phyloP scores from a whole-genome alignment of 2,797 vertebrate genomes.

The Spinus olivaceus region DNA sequence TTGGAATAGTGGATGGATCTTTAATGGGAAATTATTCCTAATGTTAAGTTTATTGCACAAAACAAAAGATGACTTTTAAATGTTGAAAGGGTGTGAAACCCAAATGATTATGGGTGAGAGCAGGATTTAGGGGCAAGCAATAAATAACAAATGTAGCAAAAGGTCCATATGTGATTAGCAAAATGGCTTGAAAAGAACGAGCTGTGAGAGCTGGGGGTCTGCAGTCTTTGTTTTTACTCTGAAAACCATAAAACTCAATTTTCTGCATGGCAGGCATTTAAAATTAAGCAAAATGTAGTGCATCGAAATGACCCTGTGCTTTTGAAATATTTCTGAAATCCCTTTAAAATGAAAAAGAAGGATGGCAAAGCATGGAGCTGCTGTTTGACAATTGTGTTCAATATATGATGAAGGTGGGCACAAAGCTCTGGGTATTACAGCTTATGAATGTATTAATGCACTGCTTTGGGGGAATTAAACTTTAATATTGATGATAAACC shows the following conservation, averaged over 20 bases:
- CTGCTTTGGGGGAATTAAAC: slow-evolving; percentile 75
- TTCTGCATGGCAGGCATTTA: slow-evolving; percentile 21
- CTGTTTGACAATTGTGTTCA: neutral
- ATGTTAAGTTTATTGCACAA: neutral
- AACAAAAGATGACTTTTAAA: neutral
- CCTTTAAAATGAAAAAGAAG: neutral
- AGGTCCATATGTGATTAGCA: neutral
- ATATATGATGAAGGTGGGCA: slow-evolving; percentile 28
- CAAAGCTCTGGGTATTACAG: slow-evolving; percentile 67
- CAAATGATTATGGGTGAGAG: neutral
- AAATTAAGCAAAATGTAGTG: neutral
- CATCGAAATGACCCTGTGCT: neutral
- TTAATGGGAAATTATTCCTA: neutral
- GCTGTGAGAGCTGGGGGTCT: neutral
- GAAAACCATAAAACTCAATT: slow-evolving; percentile 20
- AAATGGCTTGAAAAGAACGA: neutral
- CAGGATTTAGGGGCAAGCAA: neutral
- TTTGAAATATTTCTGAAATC: slow-evolving; percentile 16
- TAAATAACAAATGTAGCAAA: neutral
- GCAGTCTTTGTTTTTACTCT: neutral
- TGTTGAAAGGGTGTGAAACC: neutral
- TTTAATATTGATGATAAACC: slow-evolving; percentile 77
- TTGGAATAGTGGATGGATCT: neutral
- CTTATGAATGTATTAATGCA: slow-evolving; percentile 77
- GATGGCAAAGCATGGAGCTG: neutral